phyloP scores from a whole-genome alignment of 2,888 invertebrate genomes.

The Leucoma salicis region DNA sequence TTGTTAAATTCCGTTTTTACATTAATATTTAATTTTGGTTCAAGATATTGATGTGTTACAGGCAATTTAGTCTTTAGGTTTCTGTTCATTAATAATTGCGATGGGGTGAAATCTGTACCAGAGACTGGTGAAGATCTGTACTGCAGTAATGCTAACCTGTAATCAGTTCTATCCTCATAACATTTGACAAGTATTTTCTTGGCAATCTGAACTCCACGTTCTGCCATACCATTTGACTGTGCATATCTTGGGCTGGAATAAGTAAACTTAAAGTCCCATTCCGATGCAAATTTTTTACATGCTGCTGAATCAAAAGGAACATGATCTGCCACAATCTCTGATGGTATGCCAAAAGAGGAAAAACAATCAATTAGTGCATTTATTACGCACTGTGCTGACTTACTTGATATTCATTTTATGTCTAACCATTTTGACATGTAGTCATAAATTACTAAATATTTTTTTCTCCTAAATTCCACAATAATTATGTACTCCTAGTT shows the following conservation, averaged over 20 bases:
- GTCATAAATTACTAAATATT: too few species aligned
- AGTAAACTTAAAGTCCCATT: conserved; percentile 6
- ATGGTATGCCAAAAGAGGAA: conserved; percentile 5
- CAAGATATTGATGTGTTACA: too few species aligned
- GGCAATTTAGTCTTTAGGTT: conserved; percentile 1
- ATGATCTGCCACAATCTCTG: conserved; percentile 7
- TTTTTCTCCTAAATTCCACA: too few species aligned
- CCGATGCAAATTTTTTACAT: conserved; percentile 6
- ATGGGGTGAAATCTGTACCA: background rate
- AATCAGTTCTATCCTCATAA: conserved; percentile 2
- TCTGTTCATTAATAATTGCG: conserved; percentile 3
- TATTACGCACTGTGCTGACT: conserved; percentile 10
- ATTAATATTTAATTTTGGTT: too few species aligned
- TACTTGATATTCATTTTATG: conserved; percentile 12
- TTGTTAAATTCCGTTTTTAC: too few species aligned
- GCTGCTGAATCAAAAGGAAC: conserved; percentile 5
- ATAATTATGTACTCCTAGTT: conserved; percentile 7
- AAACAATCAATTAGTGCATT: conserved; percentile 6
- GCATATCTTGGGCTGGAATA: conserved; percentile 5
- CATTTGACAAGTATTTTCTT: conserved; percentile 8
- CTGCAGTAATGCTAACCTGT: conserved; percentile 1
- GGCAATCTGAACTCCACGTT: conserved; percentile 7
- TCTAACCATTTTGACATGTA: conserved; percentile 10
- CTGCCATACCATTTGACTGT: conserved; percentile 11
- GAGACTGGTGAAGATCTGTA: conserved; percentile 1